These are phyloP conservation scores for Euplagia quadripunctaria DNA, from an alignment of 2,888 invertebrate genomes.

Conservation along the genomic window DNA sequence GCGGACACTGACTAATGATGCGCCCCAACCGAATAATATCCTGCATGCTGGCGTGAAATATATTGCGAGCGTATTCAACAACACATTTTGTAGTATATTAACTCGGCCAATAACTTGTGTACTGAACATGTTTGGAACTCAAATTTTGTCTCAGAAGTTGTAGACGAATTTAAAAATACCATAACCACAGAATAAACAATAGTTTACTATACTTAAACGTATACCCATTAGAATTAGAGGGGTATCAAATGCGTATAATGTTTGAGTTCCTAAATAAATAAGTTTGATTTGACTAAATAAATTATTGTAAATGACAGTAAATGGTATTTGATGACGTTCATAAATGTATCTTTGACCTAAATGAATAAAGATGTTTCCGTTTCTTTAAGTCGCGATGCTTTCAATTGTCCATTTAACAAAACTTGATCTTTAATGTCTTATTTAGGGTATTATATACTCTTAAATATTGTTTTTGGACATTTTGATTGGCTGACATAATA, in stretches of 20 bases:
- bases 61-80: conserved; percentile 32
- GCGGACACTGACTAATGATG: conserved; percentile 52
- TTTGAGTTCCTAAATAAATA: background rate
- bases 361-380: background rate
- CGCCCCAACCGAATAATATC: conserved; percentile 48
- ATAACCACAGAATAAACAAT: background rate
- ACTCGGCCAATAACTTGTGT: background rate
- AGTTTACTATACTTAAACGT: background rate
- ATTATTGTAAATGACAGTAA: background rate
- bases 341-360: background rate
- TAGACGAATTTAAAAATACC: background rate
- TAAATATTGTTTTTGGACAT: no score
- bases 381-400: background rate
- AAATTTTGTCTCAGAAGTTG: background rate
- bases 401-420: background rate
- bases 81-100: conserved; percentile 10
- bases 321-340: background rate
- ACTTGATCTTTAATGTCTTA: background rate
- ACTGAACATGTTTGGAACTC: conserved; percentile 1
- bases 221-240: background rate
- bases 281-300: background rate
- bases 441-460: background rate
- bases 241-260: background rate
- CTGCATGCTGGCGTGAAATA: conserved; percentile 35
- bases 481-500: no score